phyloP scores from a whole-genome alignment of 1,140 invertebrate species.

The Hyposmocoma kahamanoa region DNA sequence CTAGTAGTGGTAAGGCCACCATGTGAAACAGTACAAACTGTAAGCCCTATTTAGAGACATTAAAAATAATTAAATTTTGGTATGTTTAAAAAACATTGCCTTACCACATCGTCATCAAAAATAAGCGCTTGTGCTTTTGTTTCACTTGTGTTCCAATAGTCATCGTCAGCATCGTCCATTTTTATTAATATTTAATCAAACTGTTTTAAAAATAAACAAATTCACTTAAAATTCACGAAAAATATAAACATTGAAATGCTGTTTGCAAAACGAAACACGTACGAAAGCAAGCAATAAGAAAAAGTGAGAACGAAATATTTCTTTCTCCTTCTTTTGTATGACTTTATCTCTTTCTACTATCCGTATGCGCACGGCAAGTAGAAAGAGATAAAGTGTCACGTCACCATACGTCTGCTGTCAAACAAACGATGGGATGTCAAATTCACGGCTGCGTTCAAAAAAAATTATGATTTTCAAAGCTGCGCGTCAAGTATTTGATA shows the following conservation, averaged over 20 bases:
- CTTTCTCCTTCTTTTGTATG: no score
- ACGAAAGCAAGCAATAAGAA: no score
- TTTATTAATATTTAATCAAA: not conserved
- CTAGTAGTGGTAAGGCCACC: not conserved
- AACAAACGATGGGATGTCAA: no score
- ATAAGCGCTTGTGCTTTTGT: conserved; percentile 55
- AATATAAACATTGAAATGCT: not conserved
- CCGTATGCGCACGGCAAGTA: no score
- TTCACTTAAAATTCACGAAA: not conserved
- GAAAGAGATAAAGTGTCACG: no score
- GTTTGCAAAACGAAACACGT: no score
- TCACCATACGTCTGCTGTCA: no score
- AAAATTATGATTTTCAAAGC: no score
- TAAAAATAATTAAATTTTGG: not conserved
- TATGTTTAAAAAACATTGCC: not conserved
- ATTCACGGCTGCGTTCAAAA: no score
- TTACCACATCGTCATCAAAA: conserved; percentile 60
- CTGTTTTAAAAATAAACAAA: not conserved
- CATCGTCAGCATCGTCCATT: conserved; percentile 48
- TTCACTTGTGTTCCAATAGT: conserved; percentile 66
- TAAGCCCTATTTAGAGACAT: not conserved
- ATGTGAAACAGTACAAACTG: not conserved
- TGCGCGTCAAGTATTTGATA: no score
- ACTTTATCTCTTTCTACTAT: no score
- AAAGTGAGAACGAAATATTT: no score